phyloP scores from a whole-genome alignment of 2,113 vertebrate species.

The Sigmodon hispidus region DNA sequence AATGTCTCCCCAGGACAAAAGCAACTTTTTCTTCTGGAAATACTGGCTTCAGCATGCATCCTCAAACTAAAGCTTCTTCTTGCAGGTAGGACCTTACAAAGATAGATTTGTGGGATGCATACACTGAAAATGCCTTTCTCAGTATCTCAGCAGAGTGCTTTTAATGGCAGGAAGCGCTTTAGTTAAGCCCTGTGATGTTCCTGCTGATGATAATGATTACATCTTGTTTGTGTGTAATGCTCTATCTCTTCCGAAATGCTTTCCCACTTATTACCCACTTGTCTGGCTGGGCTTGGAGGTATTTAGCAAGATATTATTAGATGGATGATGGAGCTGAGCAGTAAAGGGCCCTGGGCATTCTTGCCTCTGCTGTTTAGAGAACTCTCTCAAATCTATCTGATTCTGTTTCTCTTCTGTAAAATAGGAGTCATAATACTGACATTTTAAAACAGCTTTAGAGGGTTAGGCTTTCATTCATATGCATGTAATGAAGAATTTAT shows the following conservation, averaged over 20 bases:
- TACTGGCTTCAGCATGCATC: not conserved
- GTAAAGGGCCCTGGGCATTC: not conserved
- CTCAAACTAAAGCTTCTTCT: not conserved
- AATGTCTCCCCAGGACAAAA: not conserved
- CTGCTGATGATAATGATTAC: slow-evolving; percentile 47
- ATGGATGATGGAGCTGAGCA: not conserved
- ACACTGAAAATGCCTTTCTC: slow-evolving; percentile 42
- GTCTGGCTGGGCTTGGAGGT: slow-evolving; percentile 44
- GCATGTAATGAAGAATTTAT: not conserved
- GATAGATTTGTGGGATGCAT: not conserved
- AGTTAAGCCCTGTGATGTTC: slow-evolving; percentile 54
- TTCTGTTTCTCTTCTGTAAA: slow-evolving; percentile 59
- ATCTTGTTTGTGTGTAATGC: slow-evolving; percentile 41
- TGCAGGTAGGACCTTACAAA: not conserved
- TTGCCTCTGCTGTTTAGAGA: not conserved
- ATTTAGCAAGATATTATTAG: slow-evolving; percentile 41
- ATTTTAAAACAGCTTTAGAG: not conserved
- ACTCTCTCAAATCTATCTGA: not conserved
- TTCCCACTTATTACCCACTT: slow-evolving; percentile 55
- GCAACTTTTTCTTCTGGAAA: slow-evolving; percentile 18
- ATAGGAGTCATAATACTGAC: not conserved
- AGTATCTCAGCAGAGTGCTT: slow-evolving; percentile 35
- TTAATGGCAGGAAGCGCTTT: slow-evolving; percentile 66
- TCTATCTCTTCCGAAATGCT: slow-evolving; percentile 64
- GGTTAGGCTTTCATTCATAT: not conserved